phyloP scores from a whole-genome alignment of 2,888 invertebrate species.

The Xestia ashworthii region DNA sequence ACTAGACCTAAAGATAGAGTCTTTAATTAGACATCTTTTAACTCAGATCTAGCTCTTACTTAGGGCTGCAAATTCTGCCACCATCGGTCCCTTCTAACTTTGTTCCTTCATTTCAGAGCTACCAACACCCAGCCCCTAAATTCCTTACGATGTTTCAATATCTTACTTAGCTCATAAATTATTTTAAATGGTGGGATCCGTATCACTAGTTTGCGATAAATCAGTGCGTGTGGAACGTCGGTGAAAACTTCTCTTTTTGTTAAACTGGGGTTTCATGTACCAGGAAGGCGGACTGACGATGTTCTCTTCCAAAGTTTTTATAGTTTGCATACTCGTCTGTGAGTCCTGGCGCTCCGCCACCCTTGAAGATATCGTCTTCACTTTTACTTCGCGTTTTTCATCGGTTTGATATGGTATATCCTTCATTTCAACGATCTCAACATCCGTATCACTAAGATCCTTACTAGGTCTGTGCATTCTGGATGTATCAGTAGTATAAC shows the following conservation, averaged over 20 bases:
- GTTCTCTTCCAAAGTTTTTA: slow-evolving; percentile 83
- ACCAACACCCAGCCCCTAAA: not conserved
- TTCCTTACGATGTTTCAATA: not conserved
- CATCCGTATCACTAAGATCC: slow-evolving; percentile 87
- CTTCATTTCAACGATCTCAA: slow-evolving; percentile 90
- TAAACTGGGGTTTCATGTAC: slow-evolving; percentile 89
- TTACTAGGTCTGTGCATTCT: slow-evolving; percentile 82
- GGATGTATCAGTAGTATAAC: slow-evolving; percentile 78
- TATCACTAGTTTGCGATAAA: slow-evolving; percentile 69
- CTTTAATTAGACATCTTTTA: not conserved
- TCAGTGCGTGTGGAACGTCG: slow-evolving; percentile 82
- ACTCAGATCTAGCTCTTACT: not conserved
- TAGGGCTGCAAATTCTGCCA: not conserved
- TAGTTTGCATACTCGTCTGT: slow-evolving; percentile 78
- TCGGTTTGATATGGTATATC: slow-evolving; percentile 83
- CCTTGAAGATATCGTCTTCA: slow-evolving; percentile 81
- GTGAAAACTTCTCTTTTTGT: slow-evolving; percentile 86
- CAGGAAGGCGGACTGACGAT: slow-evolving; percentile 88
- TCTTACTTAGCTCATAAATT: slow-evolving; percentile 4
- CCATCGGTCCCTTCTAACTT: not conserved
- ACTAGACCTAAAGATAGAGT: not conserved
- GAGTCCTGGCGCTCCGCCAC: slow-evolving; percentile 80
- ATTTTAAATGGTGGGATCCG: slow-evolving; percentile 69
- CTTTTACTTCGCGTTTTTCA: slow-evolving; percentile 63
- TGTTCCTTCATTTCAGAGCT: slow-evolving; percentile 14